Percentiles rank a stretch among this genome's conserved stretches.
Conservation (phyloP, 2,113 vertebrate genomes). For the Stegostoma tigrinum region DNA sequence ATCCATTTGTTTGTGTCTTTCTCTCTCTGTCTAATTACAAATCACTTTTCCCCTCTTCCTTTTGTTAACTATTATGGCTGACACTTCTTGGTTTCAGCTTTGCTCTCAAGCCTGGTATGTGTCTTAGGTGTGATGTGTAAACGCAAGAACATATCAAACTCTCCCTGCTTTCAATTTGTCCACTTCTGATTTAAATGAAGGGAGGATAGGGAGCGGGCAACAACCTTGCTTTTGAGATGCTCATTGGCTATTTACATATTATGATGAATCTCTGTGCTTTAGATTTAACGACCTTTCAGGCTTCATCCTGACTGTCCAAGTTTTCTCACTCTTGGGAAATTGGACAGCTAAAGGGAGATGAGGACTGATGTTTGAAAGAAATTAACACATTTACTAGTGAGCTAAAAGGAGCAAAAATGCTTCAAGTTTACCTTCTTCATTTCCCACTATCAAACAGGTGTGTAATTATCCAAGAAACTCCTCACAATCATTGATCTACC, state of each 20-base stretch:
- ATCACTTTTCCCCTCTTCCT: not conserved
- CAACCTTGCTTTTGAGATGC: not conserved
- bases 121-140: not conserved
- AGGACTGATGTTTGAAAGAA: too few species aligned
- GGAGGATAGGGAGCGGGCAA: not conserved
- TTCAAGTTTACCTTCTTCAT: not conserved
- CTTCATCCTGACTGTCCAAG: not conserved
- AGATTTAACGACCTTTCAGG: not conserved
- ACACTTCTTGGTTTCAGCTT: not conserved
- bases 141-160: not conserved
- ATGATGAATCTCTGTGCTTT: not conserved
- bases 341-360: too few species aligned
- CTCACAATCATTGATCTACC: not conserved
- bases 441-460: not conserved
- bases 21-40: not conserved
- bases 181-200: not conserved
- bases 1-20: not conserved
- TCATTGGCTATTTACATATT: not conserved
- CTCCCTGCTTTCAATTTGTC: not conserved
- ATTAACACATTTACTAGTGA: too few species aligned
- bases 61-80: not conserved
- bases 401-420: not conserved
- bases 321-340: too few species aligned
- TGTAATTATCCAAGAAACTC: too few species aligned
- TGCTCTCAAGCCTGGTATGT: not conserved